Percentiles rank a stretch among this genome's conserved stretches.
These are phyloP conservation scores for Otolemur garnettii DNA, from an alignment of 2,113 vertebrate species.

Conservation along the genomic window DNA sequence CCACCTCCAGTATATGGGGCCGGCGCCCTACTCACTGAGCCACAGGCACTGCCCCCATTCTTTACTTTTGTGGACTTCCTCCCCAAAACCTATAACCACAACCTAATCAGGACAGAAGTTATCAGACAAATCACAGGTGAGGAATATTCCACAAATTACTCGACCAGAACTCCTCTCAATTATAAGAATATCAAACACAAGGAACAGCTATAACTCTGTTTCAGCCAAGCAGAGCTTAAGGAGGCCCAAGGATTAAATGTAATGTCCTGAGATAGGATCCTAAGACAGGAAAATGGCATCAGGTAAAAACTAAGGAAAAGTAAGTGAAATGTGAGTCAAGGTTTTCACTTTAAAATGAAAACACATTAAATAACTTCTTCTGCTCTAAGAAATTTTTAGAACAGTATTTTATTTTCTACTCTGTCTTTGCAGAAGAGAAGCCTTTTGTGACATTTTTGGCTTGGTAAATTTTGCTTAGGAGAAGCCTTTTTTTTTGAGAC, in stretches of 20 bases:
- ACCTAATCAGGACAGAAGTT: not conserved
- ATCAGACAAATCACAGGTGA: not conserved
- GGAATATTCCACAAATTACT: not conserved
- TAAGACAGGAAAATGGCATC: not conserved
- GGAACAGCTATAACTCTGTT: not conserved
- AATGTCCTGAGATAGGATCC: not conserved
- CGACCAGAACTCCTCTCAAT: not conserved
- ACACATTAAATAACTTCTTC: constrained; percentile 1
- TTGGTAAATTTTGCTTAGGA: not conserved
- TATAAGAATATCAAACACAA: not conserved
- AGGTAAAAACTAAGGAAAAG: not conserved
- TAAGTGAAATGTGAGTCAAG: not conserved
- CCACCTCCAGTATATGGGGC: too few relatives aligned
- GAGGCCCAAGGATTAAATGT: not conserved
- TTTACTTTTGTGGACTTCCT: not conserved
- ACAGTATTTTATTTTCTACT: not conserved
- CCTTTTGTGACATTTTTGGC: not conserved
- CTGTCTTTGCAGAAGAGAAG: not conserved
- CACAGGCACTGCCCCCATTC: too few relatives aligned
- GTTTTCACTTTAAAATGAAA: not conserved
- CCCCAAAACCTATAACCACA: not conserved
- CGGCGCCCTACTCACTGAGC: too few relatives aligned
- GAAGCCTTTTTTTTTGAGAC: not conserved
- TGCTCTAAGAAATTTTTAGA: not conserved
- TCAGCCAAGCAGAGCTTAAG: not conserved